Conservation (phyloP, 1,140 invertebrate genomes). For the Calosoma granatense region DNA sequence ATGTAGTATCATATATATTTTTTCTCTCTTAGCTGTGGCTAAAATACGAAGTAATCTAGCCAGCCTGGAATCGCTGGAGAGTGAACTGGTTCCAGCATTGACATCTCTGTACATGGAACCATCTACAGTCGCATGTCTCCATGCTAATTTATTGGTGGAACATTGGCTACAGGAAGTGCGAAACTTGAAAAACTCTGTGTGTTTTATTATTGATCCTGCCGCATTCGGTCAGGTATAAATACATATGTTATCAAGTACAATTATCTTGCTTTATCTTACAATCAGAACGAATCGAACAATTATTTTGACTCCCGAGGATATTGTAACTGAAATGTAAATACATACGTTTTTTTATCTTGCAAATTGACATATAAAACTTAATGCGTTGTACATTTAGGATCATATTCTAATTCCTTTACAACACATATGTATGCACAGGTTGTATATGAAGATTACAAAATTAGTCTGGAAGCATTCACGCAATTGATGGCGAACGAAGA, state of each 20-base stretch:
- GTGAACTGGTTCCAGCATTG: slow-evolving; percentile 49
- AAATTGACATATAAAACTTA: too few relatives aligned
- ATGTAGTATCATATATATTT: slow-evolving; percentile 10
- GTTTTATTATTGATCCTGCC: slow-evolving; percentile 52
- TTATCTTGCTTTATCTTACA: background rate
- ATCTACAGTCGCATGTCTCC: slow-evolving; percentile 33
- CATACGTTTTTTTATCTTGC: too few relatives aligned
- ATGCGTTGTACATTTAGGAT: too few relatives aligned
- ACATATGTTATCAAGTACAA: too few relatives aligned
- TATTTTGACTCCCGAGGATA: too few relatives aligned
- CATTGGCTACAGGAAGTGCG: slow-evolving; percentile 48
- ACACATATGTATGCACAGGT: too few relatives aligned
- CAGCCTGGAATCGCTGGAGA: slow-evolving; percentile 52
- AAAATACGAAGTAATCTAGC: slow-evolving; percentile 50
- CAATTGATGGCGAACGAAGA: background rate
- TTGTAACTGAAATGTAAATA: too few relatives aligned
- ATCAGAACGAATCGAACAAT: too few relatives aligned
- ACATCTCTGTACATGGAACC: slow-evolving; percentile 36
- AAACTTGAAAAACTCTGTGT: slow-evolving; percentile 43
- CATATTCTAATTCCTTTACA: too few relatives aligned
- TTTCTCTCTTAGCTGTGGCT: slow-evolving; percentile 43
- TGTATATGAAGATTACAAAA: background rate
- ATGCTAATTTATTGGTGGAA: slow-evolving; percentile 38
- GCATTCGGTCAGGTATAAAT: slow-evolving; percentile 49
- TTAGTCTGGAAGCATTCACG: background rate